phyloP scores from a whole-genome alignment of 2,113 vertebrate species.

The Myodes glareolus region DNA sequence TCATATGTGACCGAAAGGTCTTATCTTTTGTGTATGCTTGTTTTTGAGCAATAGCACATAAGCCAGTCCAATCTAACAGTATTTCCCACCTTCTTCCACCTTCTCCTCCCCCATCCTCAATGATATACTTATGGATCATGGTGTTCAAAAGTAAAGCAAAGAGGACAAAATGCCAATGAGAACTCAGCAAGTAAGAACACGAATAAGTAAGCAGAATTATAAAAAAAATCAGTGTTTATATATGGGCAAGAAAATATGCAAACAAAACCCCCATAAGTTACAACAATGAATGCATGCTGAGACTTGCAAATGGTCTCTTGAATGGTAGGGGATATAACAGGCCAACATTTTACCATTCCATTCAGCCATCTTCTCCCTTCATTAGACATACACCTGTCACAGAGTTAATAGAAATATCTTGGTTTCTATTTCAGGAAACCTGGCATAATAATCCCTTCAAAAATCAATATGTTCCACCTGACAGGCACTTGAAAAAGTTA shows the following conservation, averaged over 20 bases:
- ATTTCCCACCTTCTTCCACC: no score
- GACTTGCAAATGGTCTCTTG: conserved; percentile 34
- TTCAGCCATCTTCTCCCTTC: neutral
- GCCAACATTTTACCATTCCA: conserved; percentile 41
- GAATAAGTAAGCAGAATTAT: neutral
- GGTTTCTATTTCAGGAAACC: conserved; percentile 17
- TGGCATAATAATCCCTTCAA: conserved; percentile 29
- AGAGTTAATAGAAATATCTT: conserved; percentile 60
- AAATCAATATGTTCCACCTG: conserved; percentile 59
- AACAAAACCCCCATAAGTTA: neutral
- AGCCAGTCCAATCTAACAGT: neutral
- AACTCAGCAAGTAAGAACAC: conserved; percentile 3
- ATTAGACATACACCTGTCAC: conserved; percentile 50
- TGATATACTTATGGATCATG: neutral
- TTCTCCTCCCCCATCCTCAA: neutral
- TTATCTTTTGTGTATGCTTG: neutral
- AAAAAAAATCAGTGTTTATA: conserved; percentile 16
- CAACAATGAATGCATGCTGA: neutral
- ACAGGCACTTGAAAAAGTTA: conserved; percentile 46
- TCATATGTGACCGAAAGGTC: accelerated
- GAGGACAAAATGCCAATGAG: neutral
- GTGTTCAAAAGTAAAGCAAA: neutral
- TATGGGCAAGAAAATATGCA: neutral
- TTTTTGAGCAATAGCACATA: neutral
- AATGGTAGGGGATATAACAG: neutral